phyloP scores from a whole-genome alignment of 2,797 vertebrate genomes.

The Borostomias antarcticus region DNA sequence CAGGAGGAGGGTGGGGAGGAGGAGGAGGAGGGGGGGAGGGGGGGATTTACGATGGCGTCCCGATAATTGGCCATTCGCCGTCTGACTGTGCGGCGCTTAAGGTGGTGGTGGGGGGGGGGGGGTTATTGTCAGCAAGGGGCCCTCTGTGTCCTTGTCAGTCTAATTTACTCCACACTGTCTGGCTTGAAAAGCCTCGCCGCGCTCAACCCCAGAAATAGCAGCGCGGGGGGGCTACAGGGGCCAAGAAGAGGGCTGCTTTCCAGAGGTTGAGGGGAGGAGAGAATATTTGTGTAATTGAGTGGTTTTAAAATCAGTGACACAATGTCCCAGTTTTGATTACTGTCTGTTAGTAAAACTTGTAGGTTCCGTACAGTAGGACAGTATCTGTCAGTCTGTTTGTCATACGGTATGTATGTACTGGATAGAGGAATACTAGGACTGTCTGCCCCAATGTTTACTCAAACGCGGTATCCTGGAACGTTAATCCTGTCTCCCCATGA shows the following conservation, averaged over 20 bases:
- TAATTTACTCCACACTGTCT: conserved; percentile 62
- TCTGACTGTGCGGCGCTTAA: too few species aligned
- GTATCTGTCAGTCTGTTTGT: too few species aligned
- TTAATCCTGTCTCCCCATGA: not conserved
- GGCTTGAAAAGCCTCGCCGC: conserved; percentile 54
- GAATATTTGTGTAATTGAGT: conserved; percentile 1
- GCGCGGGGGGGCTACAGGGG: not conserved
- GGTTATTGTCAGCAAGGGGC: conserved; percentile 47
- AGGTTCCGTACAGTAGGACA: too few species aligned
- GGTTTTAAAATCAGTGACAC: not conserved
- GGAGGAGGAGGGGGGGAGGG: not conserved
- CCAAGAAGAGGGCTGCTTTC: conserved; percentile 9
- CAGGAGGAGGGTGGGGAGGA: not conserved
- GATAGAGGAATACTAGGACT: too few species aligned
- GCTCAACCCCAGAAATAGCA: conserved; percentile 49
- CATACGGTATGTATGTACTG: too few species aligned
- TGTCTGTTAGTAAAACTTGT: not conserved
- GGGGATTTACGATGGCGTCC: conserved; percentile 21
- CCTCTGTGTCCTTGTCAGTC: conserved; percentile 64
- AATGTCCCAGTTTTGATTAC: not conserved
- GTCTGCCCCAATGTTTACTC: too few species aligned
- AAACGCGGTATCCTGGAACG: too few species aligned
- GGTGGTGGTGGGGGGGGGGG: not conserved
- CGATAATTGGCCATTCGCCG: conserved; percentile 41
- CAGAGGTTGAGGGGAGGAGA: not conserved